Evolutionary conservation across 2,888 invertebrate genomes (phyloP).

Genomic region (Lacanobia wlatinum): DNA sequence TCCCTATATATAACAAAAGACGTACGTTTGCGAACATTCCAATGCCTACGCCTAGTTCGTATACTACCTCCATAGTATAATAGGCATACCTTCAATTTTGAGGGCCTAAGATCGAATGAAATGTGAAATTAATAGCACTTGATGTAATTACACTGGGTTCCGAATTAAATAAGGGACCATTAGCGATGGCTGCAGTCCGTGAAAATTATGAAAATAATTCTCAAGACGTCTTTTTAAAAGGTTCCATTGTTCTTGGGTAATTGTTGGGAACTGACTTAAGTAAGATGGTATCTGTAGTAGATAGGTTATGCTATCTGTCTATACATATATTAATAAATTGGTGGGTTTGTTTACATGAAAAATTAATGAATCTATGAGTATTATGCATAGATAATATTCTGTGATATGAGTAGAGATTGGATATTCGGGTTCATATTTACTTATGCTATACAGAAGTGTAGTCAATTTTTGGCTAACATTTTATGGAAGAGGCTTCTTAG

Average conservation of each 20-base stretch:
- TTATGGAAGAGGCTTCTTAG: too few relatives aligned
- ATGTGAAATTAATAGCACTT: constrained; percentile 85
- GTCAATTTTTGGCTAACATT: too few relatives aligned
- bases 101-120: constrained; percentile 78
- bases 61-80: constrained; percentile 54
- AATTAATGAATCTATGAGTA: neutral
- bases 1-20: neutral
- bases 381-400: neutral
- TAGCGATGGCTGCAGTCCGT: constrained; percentile 74
- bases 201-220: constrained; percentile 79
- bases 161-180: constrained; percentile 84
- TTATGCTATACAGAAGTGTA: too few relatives aligned
- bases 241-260: constrained; percentile 77
- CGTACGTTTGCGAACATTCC: constrained; percentile 1
- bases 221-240: constrained; percentile 78
- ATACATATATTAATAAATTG: neutral
- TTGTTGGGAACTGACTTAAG: constrained; percentile 61
- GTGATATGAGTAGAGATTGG: neutral
- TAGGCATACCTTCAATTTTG: constrained; percentile 74
- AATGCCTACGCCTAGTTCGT: constrained; percentile 19
- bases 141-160: constrained; percentile 82
- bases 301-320: constrained; percentile 4
- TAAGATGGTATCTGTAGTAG: constrained; percentile 21
- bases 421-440: too few relatives aligned
- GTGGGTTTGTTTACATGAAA: neutral